These are phyloP conservation scores for Drosophila helvetica DNA, from an alignment of 2,888 invertebrate genomes.

Conservation along the genomic window DNA sequence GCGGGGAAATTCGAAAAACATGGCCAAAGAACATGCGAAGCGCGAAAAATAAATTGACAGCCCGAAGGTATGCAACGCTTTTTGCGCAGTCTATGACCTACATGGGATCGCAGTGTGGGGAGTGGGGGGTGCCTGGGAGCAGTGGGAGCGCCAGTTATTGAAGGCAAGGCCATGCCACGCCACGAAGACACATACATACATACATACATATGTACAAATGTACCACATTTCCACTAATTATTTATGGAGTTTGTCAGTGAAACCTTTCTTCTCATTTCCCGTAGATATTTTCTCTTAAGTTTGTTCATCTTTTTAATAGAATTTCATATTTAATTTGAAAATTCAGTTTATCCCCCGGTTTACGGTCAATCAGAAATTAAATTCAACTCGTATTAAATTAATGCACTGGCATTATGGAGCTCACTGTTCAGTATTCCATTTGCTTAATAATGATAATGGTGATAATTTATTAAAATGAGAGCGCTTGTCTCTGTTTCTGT, in stretches of 20 bases:
- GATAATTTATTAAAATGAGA: slow-evolving; percentile 38
- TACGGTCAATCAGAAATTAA: slow-evolving; percentile 29
- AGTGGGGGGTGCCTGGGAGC: background rate
- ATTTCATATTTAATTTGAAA: background rate
- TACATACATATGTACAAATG: background rate
- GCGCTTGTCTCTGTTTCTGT: background rate
- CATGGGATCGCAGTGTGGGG: slow-evolving; percentile 42
- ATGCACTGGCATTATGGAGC: slow-evolving; percentile 10
- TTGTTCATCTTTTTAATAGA: background rate
- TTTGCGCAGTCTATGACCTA: slow-evolving; percentile 65
- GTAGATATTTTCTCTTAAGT: background rate
- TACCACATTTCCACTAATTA: slow-evolving; percentile 11
- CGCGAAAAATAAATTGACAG: slow-evolving; percentile 73
- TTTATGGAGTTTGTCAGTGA: background rate
- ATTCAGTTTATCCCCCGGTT: background rate
- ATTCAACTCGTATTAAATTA: slow-evolving; percentile 26
- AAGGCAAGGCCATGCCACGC: background rate
- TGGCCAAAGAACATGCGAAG: slow-evolving; percentile 51
- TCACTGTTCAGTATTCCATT: background rate
- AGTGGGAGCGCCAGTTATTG: background rate
- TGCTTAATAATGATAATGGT: slow-evolving; percentile 39
- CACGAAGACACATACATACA: background rate
- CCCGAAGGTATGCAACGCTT: slow-evolving; percentile 68
- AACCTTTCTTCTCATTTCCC: background rate
- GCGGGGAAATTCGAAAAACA: slow-evolving; percentile 43